phyloP scores from a whole-genome alignment of 2,113 vertebrate genomes.

The Dicentrarchus labrax region DNA sequence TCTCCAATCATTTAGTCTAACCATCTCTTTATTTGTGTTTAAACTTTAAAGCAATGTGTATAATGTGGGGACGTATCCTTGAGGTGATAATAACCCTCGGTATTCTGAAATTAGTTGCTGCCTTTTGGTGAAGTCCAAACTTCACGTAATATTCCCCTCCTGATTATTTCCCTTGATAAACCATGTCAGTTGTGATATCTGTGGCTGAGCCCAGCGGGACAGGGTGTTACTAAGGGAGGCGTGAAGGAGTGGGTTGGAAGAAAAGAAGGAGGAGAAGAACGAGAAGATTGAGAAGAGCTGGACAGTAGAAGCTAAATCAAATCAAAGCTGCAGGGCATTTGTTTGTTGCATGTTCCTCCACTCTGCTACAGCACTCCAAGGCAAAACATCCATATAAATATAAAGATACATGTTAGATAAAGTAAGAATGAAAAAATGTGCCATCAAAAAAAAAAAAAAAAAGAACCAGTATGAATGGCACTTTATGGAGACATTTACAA shows the following conservation, averaged over 20 bases:
- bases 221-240: slow-evolving; percentile 33
- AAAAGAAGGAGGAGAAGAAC: slow-evolving; percentile 3
- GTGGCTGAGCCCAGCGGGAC: slow-evolving; percentile 44
- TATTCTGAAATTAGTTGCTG: background rate
- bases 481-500: background rate
- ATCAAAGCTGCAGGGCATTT: slow-evolving; percentile 42
- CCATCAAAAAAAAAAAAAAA: background rate
- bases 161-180: slow-evolving; percentile 54
- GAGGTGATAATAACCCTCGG: background rate
- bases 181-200: slow-evolving; percentile 68
- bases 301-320: slow-evolving; percentile 57
- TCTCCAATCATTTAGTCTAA: background rate
- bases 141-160: background rate
- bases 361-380: background rate
- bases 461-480: background rate
- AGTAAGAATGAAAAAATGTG: background rate
- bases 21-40: background rate
- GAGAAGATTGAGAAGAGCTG: slow-evolving; percentile 8
- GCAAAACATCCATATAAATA: background rate
- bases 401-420: background rate
- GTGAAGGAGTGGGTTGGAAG: slow-evolving; percentile 49
- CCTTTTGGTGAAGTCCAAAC: slow-evolving; percentile 20
- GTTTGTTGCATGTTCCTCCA: slow-evolving; percentile 16
- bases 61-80: background rate
- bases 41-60: background rate